Base-by-base conservation (phyloP, 2,888 invertebrate genomes). In the Heliconius hortense region DNA sequence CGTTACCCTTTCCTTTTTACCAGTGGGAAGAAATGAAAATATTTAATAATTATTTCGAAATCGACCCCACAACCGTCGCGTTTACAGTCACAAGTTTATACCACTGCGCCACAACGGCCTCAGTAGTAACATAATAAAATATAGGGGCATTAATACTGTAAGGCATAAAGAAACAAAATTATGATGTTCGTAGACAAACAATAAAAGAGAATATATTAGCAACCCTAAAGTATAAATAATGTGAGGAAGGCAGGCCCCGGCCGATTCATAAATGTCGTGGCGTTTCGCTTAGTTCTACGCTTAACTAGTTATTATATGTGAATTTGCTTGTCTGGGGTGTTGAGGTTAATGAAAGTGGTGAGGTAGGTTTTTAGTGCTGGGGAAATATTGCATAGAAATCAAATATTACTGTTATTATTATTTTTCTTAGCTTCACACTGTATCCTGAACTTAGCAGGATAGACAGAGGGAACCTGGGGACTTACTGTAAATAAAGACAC, bases 201-300 rank as follows among this genome's bases (percentile, higher is more conserved):
- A 86, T 88, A 86, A 89, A 89, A 88, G 87, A 85, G 87, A 88
- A 87, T 88, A 87, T 85, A 89, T 87, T 87, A 87, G 88, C 87
- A 92, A 84, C 93, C 93, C 93, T 92, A 88, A 81, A 89, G 86
- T 86, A 92, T 93, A 93, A 93, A 94, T 92, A 90, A 93, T 90
- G 92, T 91, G 91, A 91, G 89, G 93, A 93, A 92, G 92, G 92
- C 92, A 91, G 53, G 88, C 89, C 89, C 85, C 81, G 84, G 87
- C 85, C 87, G 91, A 91, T 92, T 92, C 92, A 93, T 93, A 93
- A 93, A 93, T 92, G 91, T 89, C 85, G 86, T 88, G 84, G 89
- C 90, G 90, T 89, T 89, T 89, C 90, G 89, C 90, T 92, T 91
- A 90, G 91, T 91, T 92, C 90, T 91, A 90, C 89, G 88, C 84